phyloP scores from a whole-genome alignment of 2,797 vertebrate genomes.

The Gymnocypris eckloni region DNA sequence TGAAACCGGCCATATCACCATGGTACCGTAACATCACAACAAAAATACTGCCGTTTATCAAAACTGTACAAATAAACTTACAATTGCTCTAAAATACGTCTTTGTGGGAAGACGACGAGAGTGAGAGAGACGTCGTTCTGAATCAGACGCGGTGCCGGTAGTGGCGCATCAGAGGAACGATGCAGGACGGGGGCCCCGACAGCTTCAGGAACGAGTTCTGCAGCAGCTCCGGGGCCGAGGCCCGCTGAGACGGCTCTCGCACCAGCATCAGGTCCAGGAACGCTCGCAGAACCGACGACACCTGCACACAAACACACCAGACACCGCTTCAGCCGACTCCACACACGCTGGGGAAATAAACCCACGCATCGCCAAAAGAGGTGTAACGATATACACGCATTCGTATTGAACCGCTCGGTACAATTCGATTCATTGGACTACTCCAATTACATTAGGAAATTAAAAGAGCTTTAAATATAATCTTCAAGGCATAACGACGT shows the following conservation, averaged over 20 bases:
- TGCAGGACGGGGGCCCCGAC: constrained; percentile 93
- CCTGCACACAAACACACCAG: constrained; percentile 71
- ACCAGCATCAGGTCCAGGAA: constrained; percentile 97
- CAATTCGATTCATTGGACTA: too few relatives aligned
- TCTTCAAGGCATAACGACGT: too few relatives aligned
- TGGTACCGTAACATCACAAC: constrained; percentile 87
- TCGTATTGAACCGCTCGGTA: too few relatives aligned
- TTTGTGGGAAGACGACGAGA: constrained; percentile 86
- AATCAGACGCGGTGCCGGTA: constrained; percentile 79
- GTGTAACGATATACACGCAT: too few relatives aligned
- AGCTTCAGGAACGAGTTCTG: constrained; percentile 94
- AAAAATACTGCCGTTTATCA: constrained; percentile 99
- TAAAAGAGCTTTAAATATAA: too few relatives aligned
- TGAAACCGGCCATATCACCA: constrained; percentile 86
- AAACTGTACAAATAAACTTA: constrained; percentile 97
- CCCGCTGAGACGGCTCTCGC: constrained; percentile 92
- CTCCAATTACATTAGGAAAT: too few relatives aligned
- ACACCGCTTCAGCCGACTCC: too few relatives aligned
- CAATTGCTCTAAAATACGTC: constrained; percentile 97
- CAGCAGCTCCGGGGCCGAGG: constrained; percentile 92
- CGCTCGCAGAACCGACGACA: constrained; percentile 89
- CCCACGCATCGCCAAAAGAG: too few relatives aligned
- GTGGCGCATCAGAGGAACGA: constrained; percentile 97
- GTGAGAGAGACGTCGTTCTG: constrained; percentile 66
- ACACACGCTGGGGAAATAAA: too few relatives aligned